Base-by-base conservation (phyloP, 2,888 invertebrate genomes). In the Tribolium freemani region DNA sequence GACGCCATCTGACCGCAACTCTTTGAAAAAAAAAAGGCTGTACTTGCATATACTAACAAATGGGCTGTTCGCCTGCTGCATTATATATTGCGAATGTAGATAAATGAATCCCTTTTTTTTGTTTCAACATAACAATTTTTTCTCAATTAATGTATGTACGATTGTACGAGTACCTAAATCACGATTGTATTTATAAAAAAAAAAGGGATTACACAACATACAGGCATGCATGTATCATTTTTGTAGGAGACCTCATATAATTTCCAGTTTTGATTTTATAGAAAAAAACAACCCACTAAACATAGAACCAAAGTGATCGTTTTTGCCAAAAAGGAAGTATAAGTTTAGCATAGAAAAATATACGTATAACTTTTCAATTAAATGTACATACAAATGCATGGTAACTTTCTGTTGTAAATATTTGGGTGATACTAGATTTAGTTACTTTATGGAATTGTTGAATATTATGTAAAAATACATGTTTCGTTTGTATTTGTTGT, bases 381-480 rank as follows among this genome's bases (percentile, higher is more conserved):
- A 13, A 20, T 58, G 21, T 58, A 45, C 58, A 45, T 38, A 58
- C 9, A 45, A 61, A 20, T 50, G 61, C 50, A 50, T 30, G 48
- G 48, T 8, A 16, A 16, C 16, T 44, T 58, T 54, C 26, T 54
- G 61, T 61, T 46, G 61, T 61, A 61, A 26, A 30, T 50, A 60
- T 26, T 61, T 61, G 61, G 48, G 61, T 61, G 61, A 61, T 61
- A 61, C 31, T 56, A 56, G 56, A 30, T 48, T 46, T 30, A 61
- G 26, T 48, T 20, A 61, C 4, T 21, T 57, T 57, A 20, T 61
- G 31, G 20, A 46, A 30, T 48, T 61, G 61, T 61, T 61, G 45
- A 44, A 58, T 10, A 20, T 60, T 60, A 30, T 48, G 20, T 48
- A n/a, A 38, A 48, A 61, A 30, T 48, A 61, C 21, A 61, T 13